Evolutionary conservation across 2,888 invertebrate genomes (phyloP).

Genomic region (Tetragnatha montana): DNA sequence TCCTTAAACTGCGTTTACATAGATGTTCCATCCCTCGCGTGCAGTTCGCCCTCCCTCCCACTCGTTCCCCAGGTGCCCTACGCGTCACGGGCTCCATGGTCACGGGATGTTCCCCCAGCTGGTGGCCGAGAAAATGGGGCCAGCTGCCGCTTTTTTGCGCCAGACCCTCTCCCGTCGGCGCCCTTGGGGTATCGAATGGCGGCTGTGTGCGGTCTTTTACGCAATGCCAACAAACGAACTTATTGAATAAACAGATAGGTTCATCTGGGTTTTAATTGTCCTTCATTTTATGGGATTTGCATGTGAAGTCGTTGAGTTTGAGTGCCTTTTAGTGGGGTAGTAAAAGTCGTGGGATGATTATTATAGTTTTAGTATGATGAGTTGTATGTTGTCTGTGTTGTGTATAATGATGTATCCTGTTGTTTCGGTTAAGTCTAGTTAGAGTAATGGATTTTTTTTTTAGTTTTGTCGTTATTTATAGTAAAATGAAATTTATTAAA

Average conservation of each 20-base stretch:
- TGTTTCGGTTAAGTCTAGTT: too few relatives aligned
- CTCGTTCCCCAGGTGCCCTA: conserved; percentile 9
- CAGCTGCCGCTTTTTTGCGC: neutral
- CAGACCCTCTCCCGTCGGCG: neutral
- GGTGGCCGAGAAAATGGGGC: neutral
- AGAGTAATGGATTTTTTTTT: too few relatives aligned
- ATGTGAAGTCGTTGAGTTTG: too few relatives aligned
- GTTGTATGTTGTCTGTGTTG: too few relatives aligned
- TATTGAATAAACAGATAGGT: neutral
- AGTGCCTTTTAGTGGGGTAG: too few relatives aligned
- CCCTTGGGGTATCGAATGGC: neutral
- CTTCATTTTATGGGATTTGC: too few relatives aligned
- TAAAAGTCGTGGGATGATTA: too few relatives aligned
- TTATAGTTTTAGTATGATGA: too few relatives aligned
- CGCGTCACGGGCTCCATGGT: conserved; percentile 21
- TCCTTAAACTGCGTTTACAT: neutral
- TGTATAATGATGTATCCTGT: too few relatives aligned
- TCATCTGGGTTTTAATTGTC: conserved; percentile 21
- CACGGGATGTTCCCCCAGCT: conserved; percentile 28
- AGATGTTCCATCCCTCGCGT: neutral
- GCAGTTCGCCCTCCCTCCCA: neutral
- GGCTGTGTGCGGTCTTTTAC: neutral
- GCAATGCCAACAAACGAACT: neutral
- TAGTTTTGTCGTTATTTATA: too few relatives aligned
- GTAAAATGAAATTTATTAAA: too few relatives aligned